Base-by-base conservation (phyloP, 2,888 invertebrate species). In the Portevinia maculata region DNA sequence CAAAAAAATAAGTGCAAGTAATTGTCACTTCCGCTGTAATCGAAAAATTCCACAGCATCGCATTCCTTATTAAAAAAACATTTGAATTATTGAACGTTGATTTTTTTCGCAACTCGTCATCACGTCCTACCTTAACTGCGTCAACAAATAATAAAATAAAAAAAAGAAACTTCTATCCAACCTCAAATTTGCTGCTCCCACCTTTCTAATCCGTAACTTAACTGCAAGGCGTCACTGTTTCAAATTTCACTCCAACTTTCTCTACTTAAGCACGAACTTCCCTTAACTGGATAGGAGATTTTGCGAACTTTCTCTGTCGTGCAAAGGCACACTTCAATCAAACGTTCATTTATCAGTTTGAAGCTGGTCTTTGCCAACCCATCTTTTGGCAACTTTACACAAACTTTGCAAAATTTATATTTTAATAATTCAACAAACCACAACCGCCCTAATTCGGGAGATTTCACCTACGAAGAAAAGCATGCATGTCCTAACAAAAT, bases 251-350 rank as follows among this genome's bases (percentile, higher is more conserved):
- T 52, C 32, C 4, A 70, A 70, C 59, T 70, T 70, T 52, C 32
- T 41, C 11, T 52, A 70, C 59, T 70, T 70, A 60, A 32, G 52
- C 41, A 41, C 24, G 50, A 70, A 70, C 70, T 70, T 70, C 17
- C 11, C 60, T 41, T 50, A 70, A 60, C 70, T 52, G 50, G 59
- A 70, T 41, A 50, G 17, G 70, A 59, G 70, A 70, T 60, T 60
- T 60, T 52, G 9, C n/a, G 52, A 60, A 50, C 50, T 52, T 70
- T 60, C 30, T 39, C 37, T 15, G 39, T 28, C 39, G n/a, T 2
- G 17, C 24, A 2, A 24, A 24, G 24, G 13, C 41, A 52, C 50
- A 32, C 28, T 60, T 70, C 48, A 57, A 46, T 69, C 57, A 69
- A 28, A 24, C 50, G 19, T 52, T 50, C 67, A 32, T 69, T 62